These are phyloP conservation scores for Synanthedon formicaeformis DNA, from an alignment of 2,888 invertebrate genomes.

Conservation along the genomic window DNA sequence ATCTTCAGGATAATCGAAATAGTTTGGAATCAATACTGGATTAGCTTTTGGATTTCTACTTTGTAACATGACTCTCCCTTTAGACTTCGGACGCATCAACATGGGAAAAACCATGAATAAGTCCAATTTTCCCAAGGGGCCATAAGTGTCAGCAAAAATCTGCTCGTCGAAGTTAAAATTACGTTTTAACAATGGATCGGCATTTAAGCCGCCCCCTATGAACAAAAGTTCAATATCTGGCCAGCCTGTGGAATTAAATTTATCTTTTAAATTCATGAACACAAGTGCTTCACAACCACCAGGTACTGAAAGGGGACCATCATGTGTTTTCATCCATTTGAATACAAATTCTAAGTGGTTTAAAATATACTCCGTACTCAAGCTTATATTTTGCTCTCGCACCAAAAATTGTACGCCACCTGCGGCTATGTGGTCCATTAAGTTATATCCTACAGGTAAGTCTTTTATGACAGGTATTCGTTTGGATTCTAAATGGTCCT, in stretches of 20 bases:
- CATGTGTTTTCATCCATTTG: constrained; percentile 65
- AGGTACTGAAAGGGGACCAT: constrained; percentile 72
- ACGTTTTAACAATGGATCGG: constrained; percentile 52
- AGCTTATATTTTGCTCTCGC: constrained; percentile 34
- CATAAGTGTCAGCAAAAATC: constrained; percentile 49
- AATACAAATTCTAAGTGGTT: constrained; percentile 52
- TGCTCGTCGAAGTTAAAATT: constrained; percentile 67
- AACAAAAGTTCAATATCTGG: constrained; percentile 77
- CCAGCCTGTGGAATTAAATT: constrained; percentile 64
- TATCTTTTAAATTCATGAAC: constrained; percentile 73
- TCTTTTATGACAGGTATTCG: constrained; percentile 69
- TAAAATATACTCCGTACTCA: constrained; percentile 44
- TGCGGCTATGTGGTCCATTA: constrained; percentile 78
- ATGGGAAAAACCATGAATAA: constrained; percentile 74
- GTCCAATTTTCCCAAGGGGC: constrained; percentile 44
- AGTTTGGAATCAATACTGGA: constrained; percentile 84
- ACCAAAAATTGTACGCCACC: constrained; percentile 73
- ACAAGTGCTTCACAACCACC: constrained; percentile 77
- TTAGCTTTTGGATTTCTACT: constrained; percentile 78
- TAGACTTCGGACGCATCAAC: constrained; percentile 79
- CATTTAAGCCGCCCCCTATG: constrained; percentile 65
- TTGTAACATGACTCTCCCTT: constrained; percentile 75
- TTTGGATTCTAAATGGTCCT: constrained; percentile 65
- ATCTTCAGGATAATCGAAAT: constrained; percentile 75
- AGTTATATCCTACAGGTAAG: constrained; percentile 74